These are phyloP conservation scores for Drosophila fulvimacula DNA, from an alignment of 2,888 invertebrate species.

Conservation along the genomic window DNA sequence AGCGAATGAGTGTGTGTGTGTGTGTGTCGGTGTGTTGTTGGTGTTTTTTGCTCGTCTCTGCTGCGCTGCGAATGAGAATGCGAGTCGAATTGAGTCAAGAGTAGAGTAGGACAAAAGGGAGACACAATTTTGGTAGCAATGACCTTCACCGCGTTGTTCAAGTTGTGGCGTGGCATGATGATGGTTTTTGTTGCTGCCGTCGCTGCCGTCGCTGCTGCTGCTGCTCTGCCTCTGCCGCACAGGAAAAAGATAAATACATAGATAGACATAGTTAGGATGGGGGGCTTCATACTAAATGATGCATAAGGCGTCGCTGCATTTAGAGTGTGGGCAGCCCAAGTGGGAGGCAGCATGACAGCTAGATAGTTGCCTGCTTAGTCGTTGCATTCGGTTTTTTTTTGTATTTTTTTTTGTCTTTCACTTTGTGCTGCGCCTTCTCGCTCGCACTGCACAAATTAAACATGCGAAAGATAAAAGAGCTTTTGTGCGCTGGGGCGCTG, in stretches of 20 bases:
- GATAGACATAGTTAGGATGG: background rate
- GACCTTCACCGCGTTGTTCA: constrained; percentile 85
- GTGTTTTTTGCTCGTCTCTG: constrained; percentile 39
- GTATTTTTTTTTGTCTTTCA: background rate
- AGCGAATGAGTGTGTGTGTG: background rate
- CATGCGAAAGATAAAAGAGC: constrained; percentile 71
- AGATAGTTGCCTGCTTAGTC: constrained; percentile 49
- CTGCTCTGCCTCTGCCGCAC: constrained; percentile 33
- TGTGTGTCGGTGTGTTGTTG: constrained; percentile 9
- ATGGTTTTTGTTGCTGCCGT: constrained; percentile 39
- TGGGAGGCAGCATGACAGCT: constrained; percentile 34
- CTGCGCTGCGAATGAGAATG: constrained; percentile 48
- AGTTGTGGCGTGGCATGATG: constrained; percentile 63
- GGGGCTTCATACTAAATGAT: constrained; percentile 57
- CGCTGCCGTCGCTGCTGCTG: constrained; percentile 30
- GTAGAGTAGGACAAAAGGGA: constrained; percentile 83
- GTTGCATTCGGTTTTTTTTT: constrained; percentile 37
- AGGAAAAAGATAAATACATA: constrained; percentile 47
- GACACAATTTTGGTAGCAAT: constrained; percentile 85
- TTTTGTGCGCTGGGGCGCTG: constrained; percentile 49
- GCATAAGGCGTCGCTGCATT: constrained; percentile 54
- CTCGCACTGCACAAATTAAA: constrained; percentile 56
- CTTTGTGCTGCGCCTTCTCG: background rate
- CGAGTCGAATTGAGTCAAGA: constrained; percentile 65
- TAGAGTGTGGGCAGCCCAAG: constrained; percentile 15